Conservation (phyloP, 2,888 invertebrate genomes). For the Lampropteryx suffumata region DNA sequence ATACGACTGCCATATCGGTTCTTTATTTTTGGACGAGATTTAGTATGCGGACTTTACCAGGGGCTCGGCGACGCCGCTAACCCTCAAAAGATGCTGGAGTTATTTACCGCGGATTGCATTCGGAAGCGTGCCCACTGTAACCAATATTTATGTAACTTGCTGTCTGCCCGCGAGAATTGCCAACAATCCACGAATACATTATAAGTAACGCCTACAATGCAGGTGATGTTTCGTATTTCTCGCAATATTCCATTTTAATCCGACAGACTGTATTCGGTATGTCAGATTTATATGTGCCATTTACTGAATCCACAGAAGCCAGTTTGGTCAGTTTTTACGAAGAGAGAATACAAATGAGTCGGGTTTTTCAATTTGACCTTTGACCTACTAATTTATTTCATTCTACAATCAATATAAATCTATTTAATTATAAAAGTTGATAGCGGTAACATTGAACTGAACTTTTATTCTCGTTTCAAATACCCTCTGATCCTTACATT, state of each 20-base stretch:
- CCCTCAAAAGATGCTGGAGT: conserved; percentile 68
- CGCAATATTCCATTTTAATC: conserved; percentile 64
- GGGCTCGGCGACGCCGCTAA: conserved; percentile 55
- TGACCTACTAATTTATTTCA: conserved; percentile 34
- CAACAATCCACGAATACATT: conserved; percentile 75
- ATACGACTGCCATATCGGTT: conserved; percentile 73
- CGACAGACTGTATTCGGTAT: conserved; percentile 46
- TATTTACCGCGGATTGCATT: conserved; percentile 69
- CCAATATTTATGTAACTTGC: conserved; percentile 72
- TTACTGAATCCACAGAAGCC: conserved; percentile 34
- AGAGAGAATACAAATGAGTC: conserved; percentile 27
- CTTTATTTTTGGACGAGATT: conserved; percentile 76
- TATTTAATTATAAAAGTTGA: conserved; percentile 56
- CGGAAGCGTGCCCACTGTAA: conserved; percentile 69
- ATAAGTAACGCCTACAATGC: conserved; percentile 68
- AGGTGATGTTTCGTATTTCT: conserved; percentile 64
- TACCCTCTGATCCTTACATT: conserved; percentile 47
- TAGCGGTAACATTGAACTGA: conserved; percentile 54
- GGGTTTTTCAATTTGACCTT: conserved; percentile 28
- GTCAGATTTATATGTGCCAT: conserved; percentile 56
- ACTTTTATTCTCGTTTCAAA: conserved; percentile 46
- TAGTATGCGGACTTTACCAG: conserved; percentile 64
- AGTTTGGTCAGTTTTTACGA: conserved; percentile 28
- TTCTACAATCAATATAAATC: conserved; percentile 46
- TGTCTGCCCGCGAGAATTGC: conserved; percentile 56